Conservation (phyloP, 2,797 vertebrate species). For the Cottoperca gobio region DNA sequence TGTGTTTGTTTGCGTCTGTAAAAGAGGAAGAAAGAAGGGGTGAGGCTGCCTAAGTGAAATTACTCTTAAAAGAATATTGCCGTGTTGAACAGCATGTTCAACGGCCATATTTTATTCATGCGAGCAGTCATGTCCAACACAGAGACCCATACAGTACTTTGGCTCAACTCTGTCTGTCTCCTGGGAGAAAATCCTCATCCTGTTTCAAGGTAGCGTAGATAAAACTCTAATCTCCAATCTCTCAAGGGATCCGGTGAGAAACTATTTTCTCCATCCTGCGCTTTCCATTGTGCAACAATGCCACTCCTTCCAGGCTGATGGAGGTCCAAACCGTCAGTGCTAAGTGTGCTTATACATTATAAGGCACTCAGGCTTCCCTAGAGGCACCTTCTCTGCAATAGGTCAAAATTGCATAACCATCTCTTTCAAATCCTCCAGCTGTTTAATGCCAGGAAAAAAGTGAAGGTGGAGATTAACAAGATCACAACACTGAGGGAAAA, state of each 20-base stretch:
- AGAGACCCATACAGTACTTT: conserved; percentile 51
- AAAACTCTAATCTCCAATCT: conserved; percentile 66
- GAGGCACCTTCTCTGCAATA: conserved; percentile 36
- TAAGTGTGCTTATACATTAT: conserved; percentile 63
- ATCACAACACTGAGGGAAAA: conserved; percentile 36
- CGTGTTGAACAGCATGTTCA: conserved; percentile 71
- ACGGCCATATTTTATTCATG: conserved; percentile 75
- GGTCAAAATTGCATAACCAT: conserved; percentile 60
- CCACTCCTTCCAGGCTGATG: conserved; percentile 43
- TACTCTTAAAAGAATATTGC: conserved; percentile 79
- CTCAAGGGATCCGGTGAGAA: conserved; percentile 58
- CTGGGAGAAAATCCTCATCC: conserved; percentile 53
- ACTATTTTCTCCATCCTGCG: conserved; percentile 61
- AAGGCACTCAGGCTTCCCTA: conserved; percentile 52
- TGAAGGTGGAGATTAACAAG: conserved; percentile 31
- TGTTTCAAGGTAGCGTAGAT: conserved; percentile 54
- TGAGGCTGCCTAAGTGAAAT: conserved; percentile 66
- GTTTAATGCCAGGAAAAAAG: conserved; percentile 41
- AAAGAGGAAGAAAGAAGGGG: conserved; percentile 44
- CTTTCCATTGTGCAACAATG: conserved; percentile 50
- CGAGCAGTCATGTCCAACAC: conserved; percentile 58
- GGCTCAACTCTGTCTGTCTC: conserved; percentile 47
- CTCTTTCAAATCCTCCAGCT: conserved; percentile 46
- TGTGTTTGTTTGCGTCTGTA: conserved; percentile 69
- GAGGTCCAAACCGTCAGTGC: conserved; percentile 34